Evolutionary conservation across 2,888 invertebrate species (phyloP).

Genomic region (Meganola albula): DNA sequence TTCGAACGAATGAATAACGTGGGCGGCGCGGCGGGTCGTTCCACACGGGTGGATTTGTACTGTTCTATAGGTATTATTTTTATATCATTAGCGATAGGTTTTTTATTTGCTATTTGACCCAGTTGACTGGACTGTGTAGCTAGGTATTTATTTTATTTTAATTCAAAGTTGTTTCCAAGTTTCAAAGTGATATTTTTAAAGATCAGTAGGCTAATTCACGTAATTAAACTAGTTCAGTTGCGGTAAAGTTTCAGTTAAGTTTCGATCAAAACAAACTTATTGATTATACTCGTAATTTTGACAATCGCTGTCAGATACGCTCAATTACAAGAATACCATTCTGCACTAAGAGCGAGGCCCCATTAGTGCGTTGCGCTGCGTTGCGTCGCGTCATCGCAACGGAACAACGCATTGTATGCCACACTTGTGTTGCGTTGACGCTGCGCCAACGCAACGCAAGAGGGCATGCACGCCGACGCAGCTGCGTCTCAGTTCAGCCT

Average conservation of each 20-base stretch:
- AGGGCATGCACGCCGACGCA: slow-evolving; percentile 5
- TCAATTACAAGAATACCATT: too few species aligned
- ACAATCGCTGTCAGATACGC: too few species aligned
- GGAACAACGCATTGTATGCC: slow-evolving; percentile 8
- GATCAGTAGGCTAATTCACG: too few species aligned
- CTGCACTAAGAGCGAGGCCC: too few species aligned
- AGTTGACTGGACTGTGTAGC: not conserved
- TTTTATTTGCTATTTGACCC: slow-evolving; percentile 16
- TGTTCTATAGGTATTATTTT: slow-evolving; percentile 33
- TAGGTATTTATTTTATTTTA: slow-evolving; percentile 8
- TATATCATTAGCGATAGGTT: slow-evolving; percentile 23
- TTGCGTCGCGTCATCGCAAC: too few species aligned
- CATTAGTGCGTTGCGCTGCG: too few species aligned
- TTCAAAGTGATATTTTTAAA: too few species aligned
- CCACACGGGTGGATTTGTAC: slow-evolving; percentile 46
- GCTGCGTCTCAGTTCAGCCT: slow-evolving; percentile 11
- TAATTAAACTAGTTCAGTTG: too few species aligned
- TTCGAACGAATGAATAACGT: slow-evolving; percentile 64
- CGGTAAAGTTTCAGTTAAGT: too few species aligned
- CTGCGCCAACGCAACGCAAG: slow-evolving; percentile 3
- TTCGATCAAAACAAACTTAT: too few species aligned
- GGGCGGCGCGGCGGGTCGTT: slow-evolving; percentile 60
- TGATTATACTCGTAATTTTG: too few species aligned
- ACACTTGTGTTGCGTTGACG: slow-evolving; percentile 7
- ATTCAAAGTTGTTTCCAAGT: too few species aligned